A percentile compares a stretch with the other conserved stretches of the same genome.
Evolutionary conservation across 2,888 invertebrate species (phyloP).

Genomic region (Philereme transversata): DNA sequence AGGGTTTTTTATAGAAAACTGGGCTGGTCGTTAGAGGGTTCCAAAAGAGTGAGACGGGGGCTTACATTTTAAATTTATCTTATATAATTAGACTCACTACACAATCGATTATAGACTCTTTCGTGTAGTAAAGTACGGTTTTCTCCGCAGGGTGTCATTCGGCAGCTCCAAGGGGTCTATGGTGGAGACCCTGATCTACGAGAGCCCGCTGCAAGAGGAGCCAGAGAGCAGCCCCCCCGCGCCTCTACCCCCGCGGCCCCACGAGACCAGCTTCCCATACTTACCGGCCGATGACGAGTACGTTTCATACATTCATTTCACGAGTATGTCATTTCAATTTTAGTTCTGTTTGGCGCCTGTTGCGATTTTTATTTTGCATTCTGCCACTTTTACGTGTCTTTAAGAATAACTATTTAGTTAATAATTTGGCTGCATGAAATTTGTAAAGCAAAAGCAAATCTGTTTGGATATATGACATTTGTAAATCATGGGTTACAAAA

Average conservation of each 20-base stretch:
- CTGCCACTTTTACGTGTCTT: background rate
- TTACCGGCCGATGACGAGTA: constrained; percentile 85
- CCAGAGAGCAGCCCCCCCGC: constrained; percentile 87
- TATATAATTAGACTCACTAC: too few relatives aligned
- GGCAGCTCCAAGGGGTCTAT: constrained; percentile 97
- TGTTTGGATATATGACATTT: too few relatives aligned
- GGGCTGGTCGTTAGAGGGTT: too few relatives aligned
- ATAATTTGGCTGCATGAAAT: too few relatives aligned
- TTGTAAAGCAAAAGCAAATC: too few relatives aligned
- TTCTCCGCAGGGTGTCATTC: constrained; percentile 91
- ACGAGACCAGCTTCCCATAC: constrained; percentile 76
- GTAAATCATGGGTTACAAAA: too few relatives aligned
- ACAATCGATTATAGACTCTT: too few relatives aligned
- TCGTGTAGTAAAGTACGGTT: background rate
- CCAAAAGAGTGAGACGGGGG: too few relatives aligned
- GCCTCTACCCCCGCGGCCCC: constrained; percentile 55
- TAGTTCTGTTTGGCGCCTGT: constrained; percentile 43
- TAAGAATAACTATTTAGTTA: too few relatives aligned
- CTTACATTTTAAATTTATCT: too few relatives aligned
- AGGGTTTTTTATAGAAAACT: too few relatives aligned
- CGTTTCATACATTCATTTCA: constrained; percentile 66
- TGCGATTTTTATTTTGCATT: constrained; percentile 42
- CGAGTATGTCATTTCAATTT: constrained; percentile 69
- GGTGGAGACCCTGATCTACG: constrained; percentile 96
- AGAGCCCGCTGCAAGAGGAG: constrained; percentile 92